These are phyloP conservation scores for Gymnocheta viridis DNA, from an alignment of 2,888 invertebrate species.

Conservation along the genomic window DNA sequence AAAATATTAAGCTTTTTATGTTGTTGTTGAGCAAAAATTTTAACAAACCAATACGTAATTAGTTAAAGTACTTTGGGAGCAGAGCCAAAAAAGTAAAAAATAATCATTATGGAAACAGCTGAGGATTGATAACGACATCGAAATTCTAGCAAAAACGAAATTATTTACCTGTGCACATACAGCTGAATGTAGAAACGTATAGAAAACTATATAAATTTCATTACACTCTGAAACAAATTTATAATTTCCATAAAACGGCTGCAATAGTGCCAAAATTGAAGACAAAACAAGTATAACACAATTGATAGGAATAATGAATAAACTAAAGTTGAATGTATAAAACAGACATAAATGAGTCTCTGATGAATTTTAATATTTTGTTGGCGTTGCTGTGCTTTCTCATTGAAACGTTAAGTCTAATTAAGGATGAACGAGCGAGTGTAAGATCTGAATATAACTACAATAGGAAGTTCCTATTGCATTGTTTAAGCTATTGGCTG, in stretches of 20 bases:
- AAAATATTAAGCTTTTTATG: slow-evolving; percentile 46
- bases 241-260: slow-evolving; percentile 43
- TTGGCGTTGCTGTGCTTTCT: slow-evolving; percentile 34
- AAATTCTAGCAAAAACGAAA: slow-evolving; percentile 35
- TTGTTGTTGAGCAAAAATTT: slow-evolving; percentile 34
- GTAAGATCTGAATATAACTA: slow-evolving; percentile 52
- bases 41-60: slow-evolving; percentile 55
- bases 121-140: slow-evolving; percentile 45
- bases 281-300: slow-evolving; percentile 39
- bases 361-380: slow-evolving; percentile 52
- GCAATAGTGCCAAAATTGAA: slow-evolving; percentile 44
- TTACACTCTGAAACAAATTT: slow-evolving; percentile 22
- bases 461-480: slow-evolving; percentile 56
- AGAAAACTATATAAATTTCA: slow-evolving; percentile 42
- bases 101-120: slow-evolving; percentile 52
- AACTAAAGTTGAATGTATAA: slow-evolving; percentile 33
- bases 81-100: slow-evolving; percentile 58
- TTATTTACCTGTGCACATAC: slow-evolving; percentile 22
- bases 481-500: slow-evolving; percentile 67
- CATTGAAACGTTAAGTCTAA: slow-evolving; percentile 54
- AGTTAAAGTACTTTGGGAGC: slow-evolving; percentile 62
- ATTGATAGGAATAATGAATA: slow-evolving; percentile 39
- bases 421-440: slow-evolving; percentile 41
- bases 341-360: slow-evolving; percentile 52
- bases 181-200: background rate